Percentiles rank a stretch among this genome's conserved stretches.
Evolutionary conservation across 2,113 vertebrate species (phyloP).

Genomic region (Lepus americanus): DNA sequence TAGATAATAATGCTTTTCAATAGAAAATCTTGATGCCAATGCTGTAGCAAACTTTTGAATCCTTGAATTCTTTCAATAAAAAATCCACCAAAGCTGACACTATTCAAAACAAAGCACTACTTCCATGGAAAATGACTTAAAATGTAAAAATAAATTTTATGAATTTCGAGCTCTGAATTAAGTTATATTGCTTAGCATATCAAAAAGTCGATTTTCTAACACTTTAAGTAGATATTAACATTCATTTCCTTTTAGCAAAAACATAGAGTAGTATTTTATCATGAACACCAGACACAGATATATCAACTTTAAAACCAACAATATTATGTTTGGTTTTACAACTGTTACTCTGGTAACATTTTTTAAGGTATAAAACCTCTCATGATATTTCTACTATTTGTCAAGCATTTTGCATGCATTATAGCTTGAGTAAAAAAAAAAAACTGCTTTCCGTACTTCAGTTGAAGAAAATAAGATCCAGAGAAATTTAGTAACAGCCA

Average conservation of each 20-base stretch:
- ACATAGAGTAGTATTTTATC: slow-evolving; percentile 13
- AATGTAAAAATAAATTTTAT: slow-evolving; percentile 32
- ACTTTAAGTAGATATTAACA: slow-evolving; percentile 9
- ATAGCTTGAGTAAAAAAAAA: background rate
- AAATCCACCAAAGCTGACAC: background rate
- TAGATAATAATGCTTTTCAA: background rate
- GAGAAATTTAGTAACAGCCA: background rate
- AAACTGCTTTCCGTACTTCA: background rate
- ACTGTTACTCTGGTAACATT: background rate
- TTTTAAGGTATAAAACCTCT: slow-evolving; percentile 11
- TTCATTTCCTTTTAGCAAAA: slow-evolving; percentile 22
- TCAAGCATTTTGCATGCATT: slow-evolving; percentile 7
- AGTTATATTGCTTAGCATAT: background rate
- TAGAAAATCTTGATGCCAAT: slow-evolving; percentile 33
- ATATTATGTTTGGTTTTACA: slow-evolving; percentile 49
- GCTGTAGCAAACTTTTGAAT: background rate
- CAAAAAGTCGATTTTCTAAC: slow-evolving; percentile 45
- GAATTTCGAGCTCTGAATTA: slow-evolving; percentile 36
- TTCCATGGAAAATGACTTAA: slow-evolving; percentile 46
- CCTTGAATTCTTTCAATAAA: background rate
- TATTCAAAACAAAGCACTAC: slow-evolving; percentile 53
- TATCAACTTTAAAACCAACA: background rate
- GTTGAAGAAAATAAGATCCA: slow-evolving; percentile 7
- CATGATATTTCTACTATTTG: background rate
- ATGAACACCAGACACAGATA: background rate